Evolutionary conservation across 1,140 invertebrate genomes (phyloP), one percentile per base, ranked within the genome.

Genomic region (Andricus grossulariae): DNA sequence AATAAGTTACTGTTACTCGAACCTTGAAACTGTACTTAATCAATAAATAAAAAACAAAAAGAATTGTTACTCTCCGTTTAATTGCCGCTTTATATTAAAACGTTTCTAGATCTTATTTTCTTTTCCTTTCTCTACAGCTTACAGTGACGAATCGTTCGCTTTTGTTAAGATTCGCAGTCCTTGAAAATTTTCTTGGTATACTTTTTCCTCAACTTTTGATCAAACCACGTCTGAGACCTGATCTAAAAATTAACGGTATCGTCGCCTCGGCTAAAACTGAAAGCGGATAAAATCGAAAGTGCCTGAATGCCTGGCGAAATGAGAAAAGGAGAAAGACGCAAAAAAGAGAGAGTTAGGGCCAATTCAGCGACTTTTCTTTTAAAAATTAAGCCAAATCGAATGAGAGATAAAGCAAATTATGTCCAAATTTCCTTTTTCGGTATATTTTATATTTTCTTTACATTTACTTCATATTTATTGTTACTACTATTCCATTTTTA

Each of bases 211-310:
- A 8, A 15, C 25, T 39, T 66, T 66, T 66, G 25, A 66, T n/a
- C 13, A 66, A 32, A 66, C 15, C 12, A 32, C 16, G 60, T 18
- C 21, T 21, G 6, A 1, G 57, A 66, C 12, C 32, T 4, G 39
- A 66, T 66, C 15, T n/a, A 76, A 57, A 82, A 81, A 82, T 81
- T 71, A 82, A 74, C 74, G 74, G 76, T 81, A 81, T 81, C 71
- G 76, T 12, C 71, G 57, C 57, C 73, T 51, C 45, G 25, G 21
- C 45, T 66, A 66, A 66, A 66, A 66, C 16, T 66, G 32, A 66
- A 66, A 66, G 54, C 51, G 51, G 49, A 55, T 83, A 82, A 83
- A 82, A 83, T 82, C 80, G 82, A 83, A 83, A 83, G 80, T 83
- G 80, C 72, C 71, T 75, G 81, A 81, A 79, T 79, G 77, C 72